Percentiles rank a stretch among this genome's conserved stretches.
phyloP scores from a whole-genome alignment of 2,888 invertebrate species.

The Subacronicta megacephala region DNA sequence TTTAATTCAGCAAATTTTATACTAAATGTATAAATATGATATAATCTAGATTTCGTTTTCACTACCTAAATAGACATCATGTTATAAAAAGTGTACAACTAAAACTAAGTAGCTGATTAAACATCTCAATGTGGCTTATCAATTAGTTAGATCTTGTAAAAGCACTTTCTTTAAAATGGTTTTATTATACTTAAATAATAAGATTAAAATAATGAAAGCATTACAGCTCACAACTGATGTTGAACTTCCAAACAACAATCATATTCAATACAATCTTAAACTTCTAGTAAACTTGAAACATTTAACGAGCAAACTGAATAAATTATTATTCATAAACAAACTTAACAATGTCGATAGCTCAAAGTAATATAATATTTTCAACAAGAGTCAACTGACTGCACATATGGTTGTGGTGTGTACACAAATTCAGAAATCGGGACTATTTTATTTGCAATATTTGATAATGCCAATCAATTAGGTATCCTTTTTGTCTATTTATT shows the following conservation, averaged over 20 bases:
- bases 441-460: constrained; percentile 75
- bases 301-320: constrained; percentile 90
- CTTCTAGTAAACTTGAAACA: constrained; percentile 89
- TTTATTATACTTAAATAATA: constrained; percentile 88
- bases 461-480: constrained; percentile 82
- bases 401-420: constrained; percentile 74
- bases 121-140: constrained; percentile 89
- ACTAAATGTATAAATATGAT: constrained; percentile 90
- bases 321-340: constrained; percentile 90
- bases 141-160: constrained; percentile 89
- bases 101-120: constrained; percentile 89
- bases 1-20: constrained; percentile 90
- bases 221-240: constrained; percentile 85
- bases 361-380: constrained; percentile 88
- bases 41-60: constrained; percentile 89
- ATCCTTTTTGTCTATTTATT: constrained; percentile 81
- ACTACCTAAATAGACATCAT: constrained; percentile 90
- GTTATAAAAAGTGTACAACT: constrained; percentile 90
- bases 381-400: constrained; percentile 85
- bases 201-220: constrained; percentile 88
- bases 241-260: constrained; percentile 86
- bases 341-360: constrained; percentile 89
- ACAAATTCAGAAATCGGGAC: constrained; percentile 69
- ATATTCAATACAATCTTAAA: constrained; percentile 88
- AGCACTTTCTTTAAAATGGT: constrained; percentile 87